These are phyloP conservation scores for Hypotaenidia okinawae DNA, from an alignment of 2,797 vertebrate genomes.

Conservation along the genomic window DNA sequence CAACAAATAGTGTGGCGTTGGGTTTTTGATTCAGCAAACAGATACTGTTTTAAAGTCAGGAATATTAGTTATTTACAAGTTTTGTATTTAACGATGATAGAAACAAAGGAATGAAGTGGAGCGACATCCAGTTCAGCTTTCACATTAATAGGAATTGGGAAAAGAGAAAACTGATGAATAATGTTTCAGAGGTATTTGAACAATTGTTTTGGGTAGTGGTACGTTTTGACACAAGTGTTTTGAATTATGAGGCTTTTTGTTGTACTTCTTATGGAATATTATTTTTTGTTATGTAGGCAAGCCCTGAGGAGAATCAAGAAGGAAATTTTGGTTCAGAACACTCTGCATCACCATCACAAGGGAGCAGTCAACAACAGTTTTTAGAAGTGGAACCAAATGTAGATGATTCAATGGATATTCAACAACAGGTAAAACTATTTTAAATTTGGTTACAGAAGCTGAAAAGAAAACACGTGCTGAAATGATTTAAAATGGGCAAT, in stretches of 20 bases:
- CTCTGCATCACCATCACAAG: conserved; percentile 86
- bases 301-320: conserved; percentile 90
- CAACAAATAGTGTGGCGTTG: background rate
- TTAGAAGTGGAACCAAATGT: conserved; percentile 88
- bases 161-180: background rate
- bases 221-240: background rate
- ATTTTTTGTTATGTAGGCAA: conserved; percentile 76
- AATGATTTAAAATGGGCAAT: background rate
- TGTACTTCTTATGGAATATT: background rate
- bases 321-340: conserved; percentile 92
- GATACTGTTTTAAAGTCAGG: background rate
- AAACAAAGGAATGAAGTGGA: background rate
- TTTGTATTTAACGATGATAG: background rate
- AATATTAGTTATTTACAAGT: background rate
- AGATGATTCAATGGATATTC: conserved; percentile 96
- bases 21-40: background rate
- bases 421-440: conserved; percentile 87
- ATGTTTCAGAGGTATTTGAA: background rate
- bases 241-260: background rate
- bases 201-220: background rate
- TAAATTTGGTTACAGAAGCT: background rate
- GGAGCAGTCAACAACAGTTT: conserved; percentile 89
- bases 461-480: background rate
- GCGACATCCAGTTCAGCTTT: background rate
- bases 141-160: background rate